Percentiles rank a stretch among this genome's conserved stretches.
phyloP scores from a whole-genome alignment of 1,140 invertebrate genomes.

The Asobara japonica region DNA sequence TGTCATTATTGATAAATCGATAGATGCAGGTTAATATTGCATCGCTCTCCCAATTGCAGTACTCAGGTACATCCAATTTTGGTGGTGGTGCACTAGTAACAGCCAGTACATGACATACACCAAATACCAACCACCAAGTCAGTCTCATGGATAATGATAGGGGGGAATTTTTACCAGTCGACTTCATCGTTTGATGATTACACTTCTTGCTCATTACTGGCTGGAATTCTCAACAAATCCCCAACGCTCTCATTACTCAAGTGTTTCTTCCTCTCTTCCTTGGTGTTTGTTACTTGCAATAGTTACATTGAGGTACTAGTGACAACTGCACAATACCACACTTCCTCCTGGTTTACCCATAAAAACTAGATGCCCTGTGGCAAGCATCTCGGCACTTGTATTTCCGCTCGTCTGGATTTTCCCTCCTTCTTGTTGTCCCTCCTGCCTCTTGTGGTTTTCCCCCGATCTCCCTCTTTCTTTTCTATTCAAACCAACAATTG shows the following conservation, averaged over 20 bases:
- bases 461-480: neutral
- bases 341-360: conserved; percentile 3
- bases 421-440: neutral
- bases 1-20: conserved; percentile 81
- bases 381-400: conserved; percentile 29
- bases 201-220: neutral
- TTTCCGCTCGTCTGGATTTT: conserved; percentile 22
- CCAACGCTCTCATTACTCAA: neutral
- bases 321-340: conserved; percentile 11
- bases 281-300: conserved; percentile 10
- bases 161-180: conserved; percentile 34
- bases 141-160: conserved; percentile 45
- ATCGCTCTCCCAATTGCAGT: conserved; percentile 83
- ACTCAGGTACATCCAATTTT: conserved; percentile 83
- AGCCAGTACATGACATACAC: conserved; percentile 52
- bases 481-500: conserved; percentile 21
- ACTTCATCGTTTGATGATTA: conserved; percentile 13
- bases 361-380: conserved; percentile 25
- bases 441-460: neutral
- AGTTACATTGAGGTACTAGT: conserved; percentile 15
- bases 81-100: conserved; percentile 68
- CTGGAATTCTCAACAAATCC: conserved; percentile 7
- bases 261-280: neutral
- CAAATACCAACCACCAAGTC: conserved; percentile 43
- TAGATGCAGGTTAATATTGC: conserved; percentile 80